Base-by-base conservation (phyloP, 2,113 vertebrate genomes). In the Setophaga petechia region DNA sequence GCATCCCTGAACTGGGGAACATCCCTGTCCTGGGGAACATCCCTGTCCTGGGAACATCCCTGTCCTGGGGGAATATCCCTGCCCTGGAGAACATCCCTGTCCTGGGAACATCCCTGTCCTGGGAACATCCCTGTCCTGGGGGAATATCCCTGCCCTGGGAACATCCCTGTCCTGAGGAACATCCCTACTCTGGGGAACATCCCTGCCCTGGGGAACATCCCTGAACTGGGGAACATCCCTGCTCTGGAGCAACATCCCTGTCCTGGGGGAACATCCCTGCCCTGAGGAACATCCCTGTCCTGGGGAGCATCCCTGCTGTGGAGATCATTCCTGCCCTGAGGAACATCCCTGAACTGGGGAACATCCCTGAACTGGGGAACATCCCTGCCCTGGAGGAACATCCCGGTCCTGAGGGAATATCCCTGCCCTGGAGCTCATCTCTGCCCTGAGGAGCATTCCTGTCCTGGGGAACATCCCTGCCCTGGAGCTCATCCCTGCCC, bases 321-420 rank as follows among this genome's bases (percentile, higher is more conserved):
- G 0, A 25, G 23, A 84, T 5, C 27, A 61, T 4, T 23, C n/a
- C n/a, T 59, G n/a, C 4, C 28, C 20, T 12, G 14, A 0, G 30
- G 22, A 71, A 9, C 52, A 66, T 8, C 37, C 18, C 24, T 2
- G 0, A n/a, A n/a, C n/a, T n/a, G n/a, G n/a, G 30, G 41, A 49
- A 9, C 24, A 41, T 30, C 28, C 39, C 25, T 14, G 12, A 0
- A n/a, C n/a, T n/a, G n/a, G 43, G n/a, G 31, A 69, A 16, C 37
- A 37, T 37, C 37, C 37, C 37, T 37, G 37, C 37, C n/a, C n/a
- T n/a, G n/a, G n/a, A n/a, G 30, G 41, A 49, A 9, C 24, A 41
- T 30, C 28, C 28, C 52, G 2, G 3, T 6, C 39, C 25, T 14
- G 12, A 0, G 43, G n/a, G 31, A 69, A 16, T 8, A 37, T 37